Conservation (phyloP, 2,888 invertebrate species). For the Ormia ochracea region DNA sequence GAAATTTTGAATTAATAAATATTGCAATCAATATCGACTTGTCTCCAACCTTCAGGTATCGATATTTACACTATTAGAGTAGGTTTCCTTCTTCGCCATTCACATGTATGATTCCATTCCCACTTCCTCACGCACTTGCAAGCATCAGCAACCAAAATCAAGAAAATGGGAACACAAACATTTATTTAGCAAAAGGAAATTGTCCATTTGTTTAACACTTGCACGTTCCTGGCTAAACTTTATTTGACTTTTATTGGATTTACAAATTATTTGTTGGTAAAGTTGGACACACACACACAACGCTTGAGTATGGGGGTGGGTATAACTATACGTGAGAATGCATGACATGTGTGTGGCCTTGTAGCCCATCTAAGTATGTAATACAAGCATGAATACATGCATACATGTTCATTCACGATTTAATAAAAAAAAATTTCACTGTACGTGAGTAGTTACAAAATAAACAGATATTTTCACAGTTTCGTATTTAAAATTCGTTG, state of each 20-base stretch:
- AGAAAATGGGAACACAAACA: neutral
- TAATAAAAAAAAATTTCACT: neutral
- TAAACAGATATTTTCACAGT: neutral
- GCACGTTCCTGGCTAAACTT: slow-evolving; percentile 72
- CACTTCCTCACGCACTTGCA: neutral
- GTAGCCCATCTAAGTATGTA: neutral
- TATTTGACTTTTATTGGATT: slow-evolving; percentile 73
- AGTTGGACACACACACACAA: too few species aligned
- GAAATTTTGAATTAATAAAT: too few species aligned
- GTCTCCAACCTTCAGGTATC: too few species aligned
- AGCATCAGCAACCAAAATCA: neutral
- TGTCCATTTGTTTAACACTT: slow-evolving; percentile 73
- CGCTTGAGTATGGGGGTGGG: too few species aligned
- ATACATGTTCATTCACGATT: neutral
- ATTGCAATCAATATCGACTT: too few species aligned
- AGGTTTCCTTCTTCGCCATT: too few species aligned
- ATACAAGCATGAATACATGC: neutral
- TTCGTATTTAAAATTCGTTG: neutral
- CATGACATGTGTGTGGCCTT: neutral
- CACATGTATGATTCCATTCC: too few species aligned
- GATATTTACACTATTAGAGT: too few species aligned
- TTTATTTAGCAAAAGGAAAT: slow-evolving; percentile 56
- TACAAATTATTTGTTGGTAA: slow-evolving; percentile 72
- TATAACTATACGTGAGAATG: neutral
- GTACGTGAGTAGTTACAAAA: slow-evolving; percentile 24